Conservation (phyloP, 2,888 invertebrate genomes). For the Macrophya alboannulata region DNA sequence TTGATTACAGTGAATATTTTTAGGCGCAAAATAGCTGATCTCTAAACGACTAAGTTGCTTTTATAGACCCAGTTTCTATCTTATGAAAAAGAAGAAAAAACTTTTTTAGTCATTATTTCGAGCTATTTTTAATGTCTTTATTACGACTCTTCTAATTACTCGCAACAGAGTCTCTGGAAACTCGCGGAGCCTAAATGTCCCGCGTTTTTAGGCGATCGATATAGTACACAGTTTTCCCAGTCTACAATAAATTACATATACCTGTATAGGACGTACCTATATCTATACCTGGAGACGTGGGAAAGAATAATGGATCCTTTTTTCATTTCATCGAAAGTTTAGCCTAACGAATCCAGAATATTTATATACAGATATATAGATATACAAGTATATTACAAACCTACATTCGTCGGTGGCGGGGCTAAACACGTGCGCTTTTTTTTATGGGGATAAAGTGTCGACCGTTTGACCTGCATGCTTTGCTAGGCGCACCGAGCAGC, state of each 20-base stretch:
- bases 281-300: background rate
- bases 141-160: constrained; percentile 32
- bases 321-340: background rate
- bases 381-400: background rate
- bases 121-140: constrained; percentile 43
- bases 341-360: background rate
- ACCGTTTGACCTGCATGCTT: constrained; percentile 56
- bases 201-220: constrained; percentile 47
- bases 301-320: background rate
- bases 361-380: constrained; percentile 9
- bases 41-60: constrained; percentile 16
- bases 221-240: background rate
- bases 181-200: constrained; percentile 35
- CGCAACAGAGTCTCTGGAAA: constrained; percentile 18
- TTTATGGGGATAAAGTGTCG: constrained; percentile 40
- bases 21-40: background rate
- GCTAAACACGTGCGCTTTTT: constrained; percentile 50
- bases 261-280: background rate
- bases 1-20: background rate
- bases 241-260: background rate
- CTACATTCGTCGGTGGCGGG: background rate
- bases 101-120: constrained; percentile 6
- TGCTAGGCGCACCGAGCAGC: constrained; percentile 56
- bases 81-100: background rate
- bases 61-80: background rate